These are phyloP conservation scores for Lepeophtheirus salmonis DNA, from an alignment of 1,140 invertebrate species.

Conservation along the genomic window DNA sequence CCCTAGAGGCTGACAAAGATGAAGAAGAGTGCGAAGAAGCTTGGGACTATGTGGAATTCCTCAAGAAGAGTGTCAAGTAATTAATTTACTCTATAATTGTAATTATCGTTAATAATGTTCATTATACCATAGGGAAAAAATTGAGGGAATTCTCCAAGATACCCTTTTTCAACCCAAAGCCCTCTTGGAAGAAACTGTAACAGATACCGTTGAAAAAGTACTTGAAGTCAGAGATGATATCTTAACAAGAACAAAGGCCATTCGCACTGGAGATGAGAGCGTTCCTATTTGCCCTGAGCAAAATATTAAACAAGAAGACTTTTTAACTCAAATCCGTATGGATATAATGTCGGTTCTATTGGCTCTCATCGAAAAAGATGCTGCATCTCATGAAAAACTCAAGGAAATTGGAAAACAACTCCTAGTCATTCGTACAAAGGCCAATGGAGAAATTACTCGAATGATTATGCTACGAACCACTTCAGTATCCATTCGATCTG, in stretches of 20 bases:
- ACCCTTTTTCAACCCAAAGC: conserved; percentile 6
- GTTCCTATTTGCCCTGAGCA: conserved; percentile 13
- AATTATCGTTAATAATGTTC: neutral
- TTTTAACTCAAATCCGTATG: conserved; percentile 9
- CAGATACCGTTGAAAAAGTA: conserved; percentile 1
- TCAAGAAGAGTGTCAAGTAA: conserved; percentile 13
- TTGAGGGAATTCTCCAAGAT: conserved; percentile 13
- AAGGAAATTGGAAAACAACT: conserved; percentile 8
- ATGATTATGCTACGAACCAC: conserved; percentile 10
- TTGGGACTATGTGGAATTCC: conserved; percentile 14
- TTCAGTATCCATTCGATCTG: neutral
- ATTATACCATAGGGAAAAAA: conserved; percentile 2
- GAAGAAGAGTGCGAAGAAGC: conserved; percentile 15
- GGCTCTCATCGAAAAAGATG: conserved; percentile 2
- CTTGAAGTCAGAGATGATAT: conserved; percentile 6
- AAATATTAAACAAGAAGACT: conserved; percentile 11
- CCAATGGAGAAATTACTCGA: conserved; percentile 12
- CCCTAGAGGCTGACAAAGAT: neutral
- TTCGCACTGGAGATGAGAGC: neutral
- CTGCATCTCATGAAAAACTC: conserved; percentile 7
- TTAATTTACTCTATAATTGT: neutral
- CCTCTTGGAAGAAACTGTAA: conserved; percentile 12
- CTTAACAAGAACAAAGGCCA: conserved; percentile 3
- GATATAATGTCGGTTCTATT: conserved; percentile 11
- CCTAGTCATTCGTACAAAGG: conserved; percentile 3